Conservation (phyloP, 2,113 vertebrate genomes). For the Catharus fuscescens region DNA sequence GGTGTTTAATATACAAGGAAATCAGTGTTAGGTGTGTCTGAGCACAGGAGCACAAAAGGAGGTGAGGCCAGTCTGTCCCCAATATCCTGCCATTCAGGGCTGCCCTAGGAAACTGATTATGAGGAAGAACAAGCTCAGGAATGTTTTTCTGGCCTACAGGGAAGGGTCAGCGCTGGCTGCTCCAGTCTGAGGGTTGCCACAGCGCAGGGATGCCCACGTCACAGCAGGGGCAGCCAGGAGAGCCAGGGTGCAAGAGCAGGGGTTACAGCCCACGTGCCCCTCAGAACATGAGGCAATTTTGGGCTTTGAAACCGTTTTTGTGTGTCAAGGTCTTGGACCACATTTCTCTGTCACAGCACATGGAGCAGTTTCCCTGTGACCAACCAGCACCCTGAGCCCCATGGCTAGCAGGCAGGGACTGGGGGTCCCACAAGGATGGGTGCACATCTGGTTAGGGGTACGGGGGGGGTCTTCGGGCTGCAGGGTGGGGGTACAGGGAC, state of each 20-base stretch:
- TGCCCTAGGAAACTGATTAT: background rate
- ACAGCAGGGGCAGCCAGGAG: background rate
- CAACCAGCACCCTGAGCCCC: rapidly evolving
- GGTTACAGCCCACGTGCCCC: rapidly evolving
- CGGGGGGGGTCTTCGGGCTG: no score
- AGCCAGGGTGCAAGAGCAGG: background rate
- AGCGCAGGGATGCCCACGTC: rapidly evolving
- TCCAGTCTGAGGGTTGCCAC: rapidly evolving
- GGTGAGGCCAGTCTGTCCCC: background rate
- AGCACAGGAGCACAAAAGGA: background rate
- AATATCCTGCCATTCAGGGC: no score
- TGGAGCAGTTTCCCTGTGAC: background rate
- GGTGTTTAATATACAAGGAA: background rate
- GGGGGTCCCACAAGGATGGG: background rate
- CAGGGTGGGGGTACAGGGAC: background rate
- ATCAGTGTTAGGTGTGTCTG: background rate
- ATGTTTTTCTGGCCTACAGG: background rate
- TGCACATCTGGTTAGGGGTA: rapidly evolving
- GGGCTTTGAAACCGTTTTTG: background rate
- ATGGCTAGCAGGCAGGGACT: rapidly evolving
- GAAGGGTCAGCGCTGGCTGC: background rate
- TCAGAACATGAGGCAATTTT: rapidly evolving
- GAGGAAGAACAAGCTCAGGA: background rate
- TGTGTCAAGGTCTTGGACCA: background rate
- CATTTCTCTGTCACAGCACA: no score